Base-by-base conservation (phyloP, 2,888 invertebrate genomes). In the Volucella inanis region DNA sequence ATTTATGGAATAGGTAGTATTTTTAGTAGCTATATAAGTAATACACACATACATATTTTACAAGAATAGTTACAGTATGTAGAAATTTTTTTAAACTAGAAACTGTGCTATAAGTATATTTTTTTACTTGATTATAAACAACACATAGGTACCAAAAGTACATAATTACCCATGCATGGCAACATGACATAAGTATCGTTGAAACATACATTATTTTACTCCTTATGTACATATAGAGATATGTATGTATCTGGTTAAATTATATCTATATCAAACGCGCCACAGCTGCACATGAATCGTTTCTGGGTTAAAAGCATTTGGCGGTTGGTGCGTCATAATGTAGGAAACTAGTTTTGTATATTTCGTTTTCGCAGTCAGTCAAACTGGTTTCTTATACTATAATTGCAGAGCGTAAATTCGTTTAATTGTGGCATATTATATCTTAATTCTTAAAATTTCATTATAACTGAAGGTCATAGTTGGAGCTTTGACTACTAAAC, bases 311-410 rank as follows among this genome's bases (percentile, higher is more conserved):
- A n/a, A 22, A 47, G 41, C 12, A 22, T 22, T n/a, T 11, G 45
- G 18, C 39, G 41, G 18, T 67, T 64, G 79, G 65, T 84, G 84
- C 79, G 84, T 84, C 79, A 79, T 79, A 79, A 74, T 67, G 39
- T 70, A 84, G 70, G 65, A 65, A 83, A 84, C 84, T 84, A 75
- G 84, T 84, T 84, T 84, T 41, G 18, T 78, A 62, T 84, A 62
- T 84, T 75, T 79, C 75, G 57, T 65, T 78, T 70, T 83, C 74
- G 75, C 74, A 79, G 67, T 75, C 70, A 70, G 64, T 78, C 70
- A 68, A 84, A 84, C 84, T 70, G 38, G 84, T 84, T 84, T 47
- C 47, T 45, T 43, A 43, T 55, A 38, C 39, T 43, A 43, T 55
- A 38, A 47, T 50, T 41, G 47, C 43, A 3, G 18, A 2, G 43